Evolutionary conservation across 30 jellyfish, hydroid and myxozoan species (phyloP).

Genomic region (Chironex yamaguchii): DNA sequence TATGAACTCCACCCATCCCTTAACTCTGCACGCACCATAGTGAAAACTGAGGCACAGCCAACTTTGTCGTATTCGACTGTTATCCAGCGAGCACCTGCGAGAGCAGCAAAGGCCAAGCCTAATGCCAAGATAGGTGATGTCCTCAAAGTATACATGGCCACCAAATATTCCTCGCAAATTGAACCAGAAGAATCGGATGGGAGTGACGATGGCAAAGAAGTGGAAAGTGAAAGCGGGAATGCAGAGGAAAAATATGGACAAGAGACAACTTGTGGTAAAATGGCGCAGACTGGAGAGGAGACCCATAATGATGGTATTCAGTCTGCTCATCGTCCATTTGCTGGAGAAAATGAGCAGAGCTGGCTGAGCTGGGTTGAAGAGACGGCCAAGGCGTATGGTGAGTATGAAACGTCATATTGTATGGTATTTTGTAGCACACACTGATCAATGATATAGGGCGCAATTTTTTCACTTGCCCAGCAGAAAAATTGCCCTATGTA

Average conservation of each 20-base stretch:
- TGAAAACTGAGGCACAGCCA: neutral
- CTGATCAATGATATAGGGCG: no score
- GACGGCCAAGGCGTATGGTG: neutral
- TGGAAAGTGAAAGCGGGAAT: neutral
- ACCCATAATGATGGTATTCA: slow-evolving; percentile 1
- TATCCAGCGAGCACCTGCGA: neutral
- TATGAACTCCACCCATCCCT: slow-evolving; percentile 10
- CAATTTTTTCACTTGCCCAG: no score
- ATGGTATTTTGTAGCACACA: no score
- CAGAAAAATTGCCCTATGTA: no score
- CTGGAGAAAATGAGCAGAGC: neutral
- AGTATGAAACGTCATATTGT: no score
- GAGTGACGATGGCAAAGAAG: neutral
- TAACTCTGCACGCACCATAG: neutral
- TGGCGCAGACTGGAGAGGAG: neutral
- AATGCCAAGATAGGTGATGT: slow-evolving; percentile 45
- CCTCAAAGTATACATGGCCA: slow-evolving; percentile 65
- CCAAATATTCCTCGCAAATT: slow-evolving; percentile 14
- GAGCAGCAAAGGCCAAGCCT: slow-evolving; percentile 22
- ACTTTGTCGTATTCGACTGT: neutral
- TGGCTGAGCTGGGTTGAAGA: neutral
- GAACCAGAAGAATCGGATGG: neutral
- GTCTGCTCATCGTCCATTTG: neutral
- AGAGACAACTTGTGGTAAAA: neutral
- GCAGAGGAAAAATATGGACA: neutral